Percentiles rank a stretch among this genome's conserved stretches.
phyloP scores from a whole-genome alignment of 2,113 vertebrate species.

The Centrocercus urophasianus region DNA sequence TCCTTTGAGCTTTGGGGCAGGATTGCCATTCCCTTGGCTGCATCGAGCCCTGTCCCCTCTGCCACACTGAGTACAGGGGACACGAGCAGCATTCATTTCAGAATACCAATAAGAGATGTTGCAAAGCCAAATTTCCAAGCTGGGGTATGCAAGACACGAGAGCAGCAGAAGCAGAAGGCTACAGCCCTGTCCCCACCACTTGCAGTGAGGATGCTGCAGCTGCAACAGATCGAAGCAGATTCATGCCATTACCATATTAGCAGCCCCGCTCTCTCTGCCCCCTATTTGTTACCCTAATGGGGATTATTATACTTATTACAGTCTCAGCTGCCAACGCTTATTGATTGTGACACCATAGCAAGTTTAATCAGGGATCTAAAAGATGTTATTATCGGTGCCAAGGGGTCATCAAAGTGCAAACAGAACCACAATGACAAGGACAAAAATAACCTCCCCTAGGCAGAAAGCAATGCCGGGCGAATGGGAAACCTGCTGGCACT shows the following conservation, averaged over 20 bases:
- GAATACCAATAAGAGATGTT: background rate
- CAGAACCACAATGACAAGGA: background rate
- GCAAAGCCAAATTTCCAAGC: background rate
- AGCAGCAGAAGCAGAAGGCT: accelerated
- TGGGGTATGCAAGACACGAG: accelerated
- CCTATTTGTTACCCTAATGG: slow-evolving; percentile 23
- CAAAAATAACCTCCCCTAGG: background rate
- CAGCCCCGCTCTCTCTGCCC: background rate
- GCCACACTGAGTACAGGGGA: accelerated
- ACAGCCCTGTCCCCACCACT: background rate
- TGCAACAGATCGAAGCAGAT: background rate
- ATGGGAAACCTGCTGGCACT: background rate
- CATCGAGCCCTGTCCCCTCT: background rate
- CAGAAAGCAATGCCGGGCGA: background rate
- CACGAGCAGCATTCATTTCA: background rate
- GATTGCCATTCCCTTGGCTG: background rate
- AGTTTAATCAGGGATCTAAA: slow-evolving; percentile 42
- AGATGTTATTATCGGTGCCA: background rate
- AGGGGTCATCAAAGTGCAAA: background rate
- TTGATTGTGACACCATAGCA: slow-evolving; percentile 20
- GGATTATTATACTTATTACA: slow-evolving; percentile 55
- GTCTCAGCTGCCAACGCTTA: slow-evolving; percentile 34
- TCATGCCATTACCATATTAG: background rate
- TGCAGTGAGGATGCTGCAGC: background rate
- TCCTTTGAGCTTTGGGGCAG: background rate